phyloP scores from a whole-genome alignment of 2,113 vertebrate genomes.

The Podiceps cristatus region DNA sequence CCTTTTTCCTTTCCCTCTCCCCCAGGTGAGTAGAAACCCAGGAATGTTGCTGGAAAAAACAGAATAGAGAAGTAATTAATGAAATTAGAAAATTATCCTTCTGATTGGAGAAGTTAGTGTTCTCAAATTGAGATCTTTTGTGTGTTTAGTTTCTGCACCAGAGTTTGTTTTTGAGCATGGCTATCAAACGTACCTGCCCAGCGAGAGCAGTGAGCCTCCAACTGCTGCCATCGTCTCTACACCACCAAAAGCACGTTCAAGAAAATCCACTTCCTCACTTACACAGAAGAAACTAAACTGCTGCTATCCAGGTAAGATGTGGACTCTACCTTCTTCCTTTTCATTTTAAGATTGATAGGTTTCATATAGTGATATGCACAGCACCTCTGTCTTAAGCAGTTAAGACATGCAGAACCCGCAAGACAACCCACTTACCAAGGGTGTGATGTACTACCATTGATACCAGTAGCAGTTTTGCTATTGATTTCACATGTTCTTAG shows the following conservation, averaged over 20 bases:
- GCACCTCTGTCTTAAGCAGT: background rate
- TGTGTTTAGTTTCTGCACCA: constrained; percentile 81
- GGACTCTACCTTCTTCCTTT: background rate
- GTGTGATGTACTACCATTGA: background rate
- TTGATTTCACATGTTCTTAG: background rate
- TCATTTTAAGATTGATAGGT: background rate
- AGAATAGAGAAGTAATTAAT: background rate
- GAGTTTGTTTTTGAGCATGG: constrained; percentile 92
- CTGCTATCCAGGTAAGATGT: constrained; percentile 86
- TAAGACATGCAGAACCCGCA: background rate
- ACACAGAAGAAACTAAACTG: constrained; percentile 90
- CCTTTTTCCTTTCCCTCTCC: background rate
- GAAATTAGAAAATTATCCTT: background rate
- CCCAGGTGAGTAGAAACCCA: background rate
- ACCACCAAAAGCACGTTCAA: constrained; percentile 84
- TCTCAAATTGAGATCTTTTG: background rate
- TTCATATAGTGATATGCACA: fast-evolving
- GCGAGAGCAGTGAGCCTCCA: constrained; percentile 84
- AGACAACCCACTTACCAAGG: background rate
- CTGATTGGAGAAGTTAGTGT: background rate
- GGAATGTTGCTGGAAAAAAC: background rate
- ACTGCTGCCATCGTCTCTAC: constrained; percentile 66
- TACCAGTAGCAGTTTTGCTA: background rate
- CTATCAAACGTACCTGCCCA: constrained; percentile 87
- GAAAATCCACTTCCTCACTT: constrained; percentile 79